Evolutionary conservation across 2,797 vertebrate species (phyloP).

Genomic region (Notoglanidium macrostoma): DNA sequence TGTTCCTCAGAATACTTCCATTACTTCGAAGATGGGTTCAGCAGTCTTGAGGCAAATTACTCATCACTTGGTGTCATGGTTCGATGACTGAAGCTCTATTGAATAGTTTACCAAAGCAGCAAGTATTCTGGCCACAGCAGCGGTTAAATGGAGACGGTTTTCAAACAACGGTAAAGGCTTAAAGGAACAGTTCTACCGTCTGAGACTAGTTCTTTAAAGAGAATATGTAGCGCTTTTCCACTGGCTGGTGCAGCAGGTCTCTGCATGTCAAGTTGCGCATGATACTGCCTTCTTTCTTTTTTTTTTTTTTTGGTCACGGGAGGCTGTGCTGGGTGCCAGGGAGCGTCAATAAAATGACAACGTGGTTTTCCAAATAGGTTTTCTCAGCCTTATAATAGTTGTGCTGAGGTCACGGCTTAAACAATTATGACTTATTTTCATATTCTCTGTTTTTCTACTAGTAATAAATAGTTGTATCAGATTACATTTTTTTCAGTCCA

Average conservation of each 20-base stretch:
- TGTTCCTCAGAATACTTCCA: constrained; percentile 28
- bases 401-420: neutral
- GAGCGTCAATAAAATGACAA: neutral
- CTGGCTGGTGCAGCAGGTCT: neutral
- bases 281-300: neutral
- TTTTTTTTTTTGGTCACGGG: neutral
- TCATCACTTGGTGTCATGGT: neutral
- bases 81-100: neutral
- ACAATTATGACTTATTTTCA: too few species aligned
- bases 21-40: constrained; percentile 6
- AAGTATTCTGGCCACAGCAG: neutral
- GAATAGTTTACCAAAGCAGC: neutral
- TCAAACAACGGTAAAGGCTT: neutral
- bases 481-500: neutral
- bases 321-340: neutral
- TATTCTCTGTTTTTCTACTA: neutral
- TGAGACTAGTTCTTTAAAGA: neutral
- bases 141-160: neutral
- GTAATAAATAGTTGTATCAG: neutral
- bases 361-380: neutral
- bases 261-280: neutral
- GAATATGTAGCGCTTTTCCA: neutral
- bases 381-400: neutral
- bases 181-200: neutral
- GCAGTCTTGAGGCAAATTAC: constrained; percentile 25